Base-by-base conservation (phyloP, 2,113 vertebrate species). In the Australoheros scitulus region DNA sequence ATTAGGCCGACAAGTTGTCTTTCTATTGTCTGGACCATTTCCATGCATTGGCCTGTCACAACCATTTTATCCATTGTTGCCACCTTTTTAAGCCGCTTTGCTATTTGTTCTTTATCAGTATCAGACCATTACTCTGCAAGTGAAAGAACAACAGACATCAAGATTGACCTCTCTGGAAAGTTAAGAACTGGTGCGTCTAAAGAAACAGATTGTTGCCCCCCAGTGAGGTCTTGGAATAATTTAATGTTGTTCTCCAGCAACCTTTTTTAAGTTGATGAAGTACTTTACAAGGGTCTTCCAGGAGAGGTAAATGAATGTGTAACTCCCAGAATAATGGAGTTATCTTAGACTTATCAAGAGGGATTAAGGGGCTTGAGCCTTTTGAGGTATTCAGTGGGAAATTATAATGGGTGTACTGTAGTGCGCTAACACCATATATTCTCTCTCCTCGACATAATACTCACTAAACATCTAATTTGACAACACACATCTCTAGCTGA, bases 331-430 rank as follows among this genome's bases (percentile, higher is more conserved):
- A 80, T 82, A 63, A 80, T 76, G 11, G 56, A 50, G 78, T 82
- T 84, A 58, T 82, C 74, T 55, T 74, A 76, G 59, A 15, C 2
- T 82, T 64, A 88, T 80, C 80, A 61, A 64, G 29, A 6, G 22
- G 76, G 72, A 87, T 84, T 88, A 72, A 80, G 32, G 61, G 79
- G 65, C 38, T 50, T n/a, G 11, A 81, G 43, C 63, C 79, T 82
- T 75, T 81, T 72, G 77, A 70, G 50, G 77, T 72, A 34, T 72
- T 72, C 47, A 55, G 68, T 55, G 68, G 26, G 47, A 55, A 55
- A 55, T 72, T 81, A 87, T 72, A 80, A 87, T 61, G 26, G 55
- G 59, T 77, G 26, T 63, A 74, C 47, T 65, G 47, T 22, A 34
- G 36, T 36, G 63, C 56, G 76, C 22, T 57, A 56, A 86, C 29